These are phyloP conservation scores for Trissonchulus sp. DNA, from an alignment of 2,888 invertebrate genomes.

Conservation along the genomic window DNA sequence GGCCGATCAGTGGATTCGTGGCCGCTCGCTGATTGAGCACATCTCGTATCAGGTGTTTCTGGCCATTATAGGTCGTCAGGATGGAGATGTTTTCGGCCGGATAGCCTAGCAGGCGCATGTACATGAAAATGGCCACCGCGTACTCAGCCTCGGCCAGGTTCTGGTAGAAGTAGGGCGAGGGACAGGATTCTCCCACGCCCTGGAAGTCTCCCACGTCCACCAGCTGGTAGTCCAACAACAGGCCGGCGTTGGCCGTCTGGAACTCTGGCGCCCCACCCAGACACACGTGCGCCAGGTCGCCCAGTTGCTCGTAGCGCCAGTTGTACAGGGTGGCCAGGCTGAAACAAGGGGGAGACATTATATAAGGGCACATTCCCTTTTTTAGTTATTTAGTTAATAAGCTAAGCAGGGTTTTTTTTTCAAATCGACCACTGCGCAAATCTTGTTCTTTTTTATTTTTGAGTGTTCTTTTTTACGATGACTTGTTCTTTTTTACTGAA, in stretches of 20 bases:
- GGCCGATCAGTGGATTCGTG: constrained; percentile 85
- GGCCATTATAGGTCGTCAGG: constrained; percentile 96
- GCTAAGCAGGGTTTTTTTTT: no score
- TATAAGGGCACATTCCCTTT: no score
- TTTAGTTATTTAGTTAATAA: no score
- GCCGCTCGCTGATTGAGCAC: constrained; percentile 84
- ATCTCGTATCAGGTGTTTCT: constrained; percentile 92
- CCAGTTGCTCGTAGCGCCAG: constrained; percentile 62
- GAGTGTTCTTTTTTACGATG: no score
- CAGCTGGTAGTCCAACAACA: constrained; percentile 84
- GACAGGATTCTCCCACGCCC: constrained; percentile 91
- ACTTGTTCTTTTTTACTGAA: no score
- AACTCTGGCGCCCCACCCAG: constrained; percentile 68
- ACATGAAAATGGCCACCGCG: constrained; percentile 94
- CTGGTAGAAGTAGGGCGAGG: constrained; percentile 94
- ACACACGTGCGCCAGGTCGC: constrained; percentile 82
- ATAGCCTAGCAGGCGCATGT: constrained; percentile 92
- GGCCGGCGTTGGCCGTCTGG: constrained; percentile 81
- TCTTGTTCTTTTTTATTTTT: no score
- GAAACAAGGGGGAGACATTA: no score
- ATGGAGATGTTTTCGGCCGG: constrained; percentile 94
- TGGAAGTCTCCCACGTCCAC: constrained; percentile 94
- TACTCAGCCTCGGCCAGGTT: constrained; percentile 70
- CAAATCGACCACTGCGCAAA: no score
- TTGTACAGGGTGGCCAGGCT: constrained; percentile 57